A percentile compares a stretch with the other conserved stretches of the same genome.
phyloP scores from a whole-genome alignment of 2,888 invertebrate species.

The Chrysolina haemoptera region DNA sequence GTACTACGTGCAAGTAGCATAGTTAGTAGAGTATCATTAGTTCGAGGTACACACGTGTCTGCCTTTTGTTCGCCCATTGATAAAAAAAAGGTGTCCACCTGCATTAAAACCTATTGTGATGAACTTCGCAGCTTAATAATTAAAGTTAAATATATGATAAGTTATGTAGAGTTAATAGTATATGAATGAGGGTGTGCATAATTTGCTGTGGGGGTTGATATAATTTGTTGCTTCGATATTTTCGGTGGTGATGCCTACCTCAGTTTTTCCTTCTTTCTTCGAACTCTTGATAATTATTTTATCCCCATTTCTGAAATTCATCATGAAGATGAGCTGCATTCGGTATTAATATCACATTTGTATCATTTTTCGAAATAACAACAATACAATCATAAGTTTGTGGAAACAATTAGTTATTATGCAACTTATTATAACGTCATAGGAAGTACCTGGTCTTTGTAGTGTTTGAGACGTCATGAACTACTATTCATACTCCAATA shows the following conservation, averaged over 20 bases:
- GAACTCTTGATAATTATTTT: no score
- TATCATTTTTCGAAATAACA: no score
- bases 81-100: slow-evolving; percentile 69
- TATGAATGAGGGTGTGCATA: slow-evolving; percentile 53
- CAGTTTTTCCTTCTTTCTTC: no score
- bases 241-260: background rate
- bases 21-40: slow-evolving; percentile 64
- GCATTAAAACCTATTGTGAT: slow-evolving; percentile 70
- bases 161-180: slow-evolving; percentile 68
- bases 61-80: slow-evolving; percentile 70
- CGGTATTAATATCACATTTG: no score
- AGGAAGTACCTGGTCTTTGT: no score
- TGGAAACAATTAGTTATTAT: no score
- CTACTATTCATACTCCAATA: no score
- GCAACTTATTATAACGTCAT: no score
- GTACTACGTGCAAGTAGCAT: slow-evolving; percentile 58
- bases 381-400: no score
- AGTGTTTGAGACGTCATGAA: no score
- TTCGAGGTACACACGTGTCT: slow-evolving; percentile 69
- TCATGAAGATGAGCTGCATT: no score
- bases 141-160: slow-evolving; percentile 62
- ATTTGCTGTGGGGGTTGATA: slow-evolving; percentile 1
- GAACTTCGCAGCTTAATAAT: slow-evolving; percentile 70
- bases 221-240: background rate
- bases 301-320: no score